Percentiles rank a stretch among this genome's conserved stretches.
Conservation (phyloP, 2,797 vertebrate genomes). For the Acropternis orthonyx region DNA sequence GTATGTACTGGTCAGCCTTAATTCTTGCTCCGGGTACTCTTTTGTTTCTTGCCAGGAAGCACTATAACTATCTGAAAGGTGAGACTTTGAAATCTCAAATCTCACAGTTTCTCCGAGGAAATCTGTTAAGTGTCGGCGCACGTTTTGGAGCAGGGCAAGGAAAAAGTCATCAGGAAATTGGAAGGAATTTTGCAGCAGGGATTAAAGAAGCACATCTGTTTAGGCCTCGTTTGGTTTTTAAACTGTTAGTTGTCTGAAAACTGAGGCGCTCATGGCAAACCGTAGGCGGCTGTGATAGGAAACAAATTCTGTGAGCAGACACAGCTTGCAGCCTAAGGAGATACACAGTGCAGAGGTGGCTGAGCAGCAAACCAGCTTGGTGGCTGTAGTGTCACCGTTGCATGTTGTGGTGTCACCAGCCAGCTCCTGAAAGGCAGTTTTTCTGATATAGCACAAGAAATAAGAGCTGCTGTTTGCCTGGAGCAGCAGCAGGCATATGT, state of each 20-base stretch:
- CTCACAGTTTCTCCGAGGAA: neutral
- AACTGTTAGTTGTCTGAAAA: neutral
- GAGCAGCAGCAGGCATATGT: no score
- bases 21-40: neutral
- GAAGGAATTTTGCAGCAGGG: neutral
- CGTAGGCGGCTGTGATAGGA: accelerated
- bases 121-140: neutral
- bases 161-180: neutral
- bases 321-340: neutral
- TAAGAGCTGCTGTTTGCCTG: neutral
- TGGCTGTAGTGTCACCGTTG: neutral
- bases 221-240: neutral
- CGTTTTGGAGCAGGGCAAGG: neutral
- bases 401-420: neutral
- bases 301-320: neutral
- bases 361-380: neutral
- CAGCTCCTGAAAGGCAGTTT: neutral
- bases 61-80: neutral
- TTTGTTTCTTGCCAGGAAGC: neutral
- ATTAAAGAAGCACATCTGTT: neutral
- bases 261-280: accelerated
- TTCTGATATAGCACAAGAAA: neutral
- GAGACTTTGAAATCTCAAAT: neutral
- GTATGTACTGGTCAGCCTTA: neutral
- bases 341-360: neutral